Base-by-base conservation (phyloP, 2,888 invertebrate species). In the Petrolisthes manimaculis region DNA sequence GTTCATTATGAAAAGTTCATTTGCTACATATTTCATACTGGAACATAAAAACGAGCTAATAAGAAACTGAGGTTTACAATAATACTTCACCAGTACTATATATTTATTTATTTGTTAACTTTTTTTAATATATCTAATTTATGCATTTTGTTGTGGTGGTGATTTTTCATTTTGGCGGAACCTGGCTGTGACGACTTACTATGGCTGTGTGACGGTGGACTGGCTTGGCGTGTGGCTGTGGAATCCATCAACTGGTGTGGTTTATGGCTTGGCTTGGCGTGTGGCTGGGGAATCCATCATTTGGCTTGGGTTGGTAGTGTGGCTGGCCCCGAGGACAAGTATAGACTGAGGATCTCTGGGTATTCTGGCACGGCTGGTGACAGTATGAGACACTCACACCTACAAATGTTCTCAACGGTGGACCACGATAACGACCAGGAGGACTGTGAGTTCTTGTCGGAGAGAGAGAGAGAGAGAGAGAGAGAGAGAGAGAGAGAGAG, bases 381-480 rank as follows among this genome's bases (percentile, higher is more conserved):
- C 86, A 91, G 91, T 80, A 83, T 91, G 79, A 74, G 91, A 14
- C 91, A 91, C 89, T 91, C 91, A 5, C 88, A 91, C 84, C 88
- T 89, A 4, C 91, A 91, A 74, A 89, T 89, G 89, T 91, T 91
- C 83, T 91, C 91, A 6, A 89, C 91, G 5, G 69, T 91, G n/a
- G 91, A 91, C 89, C 74, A 83, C 56, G 91, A 91, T 81, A 89
- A 91, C 81, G 91, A 91, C 83, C 91, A 91, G 83, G 91, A 91
- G 71, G 86, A 89, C 80, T 91, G 91, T 91, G 77, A 89, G 91
- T 89, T 51, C 18, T n/a, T 37, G 24, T 4, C 1, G 9, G 21
- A 74, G 51, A 84, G 4, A 53, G n/a, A 14, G 53, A 21, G 21
- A 14, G 69, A 71, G 53, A 37, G 8, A 18, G 71, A 12, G 6